These are phyloP conservation scores for Schizaphis graminum DNA, from an alignment of 2,888 invertebrate genomes.

Conservation along the genomic window DNA sequence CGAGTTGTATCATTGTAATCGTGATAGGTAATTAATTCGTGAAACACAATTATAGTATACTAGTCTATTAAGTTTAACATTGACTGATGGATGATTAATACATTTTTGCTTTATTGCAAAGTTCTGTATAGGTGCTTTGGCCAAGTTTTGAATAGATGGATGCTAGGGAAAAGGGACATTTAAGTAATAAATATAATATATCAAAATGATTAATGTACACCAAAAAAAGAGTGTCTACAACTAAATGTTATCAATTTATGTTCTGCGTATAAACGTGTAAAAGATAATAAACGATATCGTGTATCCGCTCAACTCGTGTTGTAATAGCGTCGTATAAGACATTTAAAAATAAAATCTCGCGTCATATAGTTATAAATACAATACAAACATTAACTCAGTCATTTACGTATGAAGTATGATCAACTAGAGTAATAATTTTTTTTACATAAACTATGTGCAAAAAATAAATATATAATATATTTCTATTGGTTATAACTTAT, in stretches of 20 bases:
- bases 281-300: constrained; percentile 40
- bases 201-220: constrained; percentile 46
- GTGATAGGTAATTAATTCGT: constrained; percentile 26
- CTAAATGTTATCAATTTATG: constrained; percentile 53
- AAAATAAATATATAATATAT: not conserved
- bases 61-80: constrained; percentile 11
- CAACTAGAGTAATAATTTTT: constrained; percentile 16
- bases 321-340: not conserved
- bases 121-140: not conserved
- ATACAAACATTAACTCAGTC: constrained; percentile 45
- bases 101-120: constrained; percentile 17
- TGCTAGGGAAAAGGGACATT: not conserved
- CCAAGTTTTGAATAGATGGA: constrained; percentile 31
- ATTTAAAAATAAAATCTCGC: constrained; percentile 62
- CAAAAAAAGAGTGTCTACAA: not conserved
- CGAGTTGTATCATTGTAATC: not conserved
- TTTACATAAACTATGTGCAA: not conserved
- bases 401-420: constrained; percentile 23
- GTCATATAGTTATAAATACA: constrained; percentile 59
- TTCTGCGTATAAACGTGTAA: constrained; percentile 23
- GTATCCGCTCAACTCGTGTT: not conserved
- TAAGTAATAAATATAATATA: constrained; percentile 44
- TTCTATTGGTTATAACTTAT: not conserved
- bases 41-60: constrained; percentile 27
- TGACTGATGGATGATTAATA: constrained; percentile 43